Evolutionary conservation across 2,113 vertebrate species (phyloP).

Genomic region (Nothocercus julius): DNA sequence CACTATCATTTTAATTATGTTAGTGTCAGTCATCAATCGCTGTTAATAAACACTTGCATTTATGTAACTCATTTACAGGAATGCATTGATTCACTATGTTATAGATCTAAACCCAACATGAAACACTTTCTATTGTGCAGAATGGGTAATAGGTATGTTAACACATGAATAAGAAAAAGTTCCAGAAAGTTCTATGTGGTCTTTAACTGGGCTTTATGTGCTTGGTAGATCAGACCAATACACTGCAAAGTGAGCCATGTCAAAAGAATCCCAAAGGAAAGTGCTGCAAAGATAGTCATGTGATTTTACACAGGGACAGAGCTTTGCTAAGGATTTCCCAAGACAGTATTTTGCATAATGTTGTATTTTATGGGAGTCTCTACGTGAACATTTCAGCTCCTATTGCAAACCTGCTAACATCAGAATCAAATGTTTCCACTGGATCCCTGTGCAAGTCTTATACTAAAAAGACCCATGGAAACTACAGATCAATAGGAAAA

Average conservation of each 20-base stretch:
- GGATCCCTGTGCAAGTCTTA: no score
- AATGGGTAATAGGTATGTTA: background rate
- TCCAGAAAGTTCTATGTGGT: background rate
- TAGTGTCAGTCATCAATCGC: background rate
- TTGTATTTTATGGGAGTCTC: no score
- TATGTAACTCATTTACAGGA: background rate
- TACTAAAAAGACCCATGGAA: no score
- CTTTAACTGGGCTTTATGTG: background rate
- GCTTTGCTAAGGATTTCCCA: no score
- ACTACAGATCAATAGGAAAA: no score
- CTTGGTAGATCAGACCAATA: background rate
- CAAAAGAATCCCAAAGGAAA: background rate
- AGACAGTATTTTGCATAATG: no score
- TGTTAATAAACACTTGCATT: background rate
- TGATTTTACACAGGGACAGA: no score
- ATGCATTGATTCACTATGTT: background rate
- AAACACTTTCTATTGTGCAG: background rate
- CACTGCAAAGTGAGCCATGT: background rate
- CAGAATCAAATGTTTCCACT: no score
- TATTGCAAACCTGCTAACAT: no score
- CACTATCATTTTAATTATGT: background rate
- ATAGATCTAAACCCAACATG: background rate
- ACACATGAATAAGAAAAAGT: background rate
- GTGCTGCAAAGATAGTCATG: no score
- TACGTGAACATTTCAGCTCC: no score